A percentile compares a stretch with the other conserved stretches of the same genome.
Conservation (phyloP, 2,113 vertebrate species). For the Austrofundulus limnaeus region DNA sequence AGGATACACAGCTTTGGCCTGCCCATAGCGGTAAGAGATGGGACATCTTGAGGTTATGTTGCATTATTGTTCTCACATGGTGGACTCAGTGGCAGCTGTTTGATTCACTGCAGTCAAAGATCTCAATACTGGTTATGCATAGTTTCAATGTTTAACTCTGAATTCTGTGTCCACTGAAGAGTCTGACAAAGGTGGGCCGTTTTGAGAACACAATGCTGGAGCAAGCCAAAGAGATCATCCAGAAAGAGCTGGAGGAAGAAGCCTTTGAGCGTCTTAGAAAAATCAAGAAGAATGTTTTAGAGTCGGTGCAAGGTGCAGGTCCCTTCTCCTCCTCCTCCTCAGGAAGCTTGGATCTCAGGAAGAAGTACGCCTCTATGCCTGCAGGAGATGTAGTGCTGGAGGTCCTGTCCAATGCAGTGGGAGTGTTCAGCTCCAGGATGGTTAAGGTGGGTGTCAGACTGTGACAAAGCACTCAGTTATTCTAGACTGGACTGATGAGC, state of each 20-base stretch:
- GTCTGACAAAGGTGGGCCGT: conserved; percentile 55
- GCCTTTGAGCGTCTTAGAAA: conserved; percentile 65
- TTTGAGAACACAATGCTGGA: conserved; percentile 56
- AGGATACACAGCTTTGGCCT: conserved; percentile 77
- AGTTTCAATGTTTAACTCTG: too few species aligned
- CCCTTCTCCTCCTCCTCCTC: conserved; percentile 52
- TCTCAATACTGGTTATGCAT: too few species aligned
- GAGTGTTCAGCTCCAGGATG: conserved; percentile 72
- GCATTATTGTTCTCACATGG: background rate
- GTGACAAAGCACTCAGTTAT: background rate
- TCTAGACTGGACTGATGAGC: too few species aligned
- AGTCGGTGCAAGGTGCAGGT: conserved; percentile 49
- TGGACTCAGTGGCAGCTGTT: background rate
- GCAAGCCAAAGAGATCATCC: conserved; percentile 63
- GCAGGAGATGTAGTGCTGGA: conserved; percentile 72
- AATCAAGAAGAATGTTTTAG: conserved; percentile 74
- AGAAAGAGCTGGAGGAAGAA: conserved; percentile 78
- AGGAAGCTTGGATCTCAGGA: conserved; percentile 69
- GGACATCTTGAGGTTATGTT: background rate
- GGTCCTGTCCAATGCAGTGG: conserved; percentile 68
- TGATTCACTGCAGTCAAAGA: background rate
- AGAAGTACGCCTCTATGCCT: conserved; percentile 65
- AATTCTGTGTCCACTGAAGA: conserved; percentile 49
- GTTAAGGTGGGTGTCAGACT: conserved; percentile 58
- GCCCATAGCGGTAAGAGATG: conserved; percentile 74